Base-by-base conservation (phyloP, 1,140 invertebrate species). In the Euwallacea similis region DNA sequence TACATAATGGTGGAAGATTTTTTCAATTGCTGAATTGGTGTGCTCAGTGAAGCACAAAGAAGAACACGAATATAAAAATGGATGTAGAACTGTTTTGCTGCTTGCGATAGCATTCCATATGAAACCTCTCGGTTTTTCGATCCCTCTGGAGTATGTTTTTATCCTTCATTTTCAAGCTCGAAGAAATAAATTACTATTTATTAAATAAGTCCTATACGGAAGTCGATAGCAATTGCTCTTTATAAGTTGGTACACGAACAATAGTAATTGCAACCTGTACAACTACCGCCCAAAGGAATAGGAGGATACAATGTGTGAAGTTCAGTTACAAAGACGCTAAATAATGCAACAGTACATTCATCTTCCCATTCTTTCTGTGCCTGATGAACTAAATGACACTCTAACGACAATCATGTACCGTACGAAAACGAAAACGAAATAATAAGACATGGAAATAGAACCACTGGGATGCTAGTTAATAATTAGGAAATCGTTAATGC, bases 31-130 rank as follows among this genome's bases (percentile, higher is more conserved):
- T 59, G 55, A 58, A 67, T 67, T 67, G 65, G 54, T 67, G 65
- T 67, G 65, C 15, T 67, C 65, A 59, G 42, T 67, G 65, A 67
- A 59, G 65, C 65, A 58, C n/a, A 58, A 42, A 44, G 55, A 67
- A 21, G 43, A 59, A 53, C 41, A 46, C 54, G 41, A 56, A 58
- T 44, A 58, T 54, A 54, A 66, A 66, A 47, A 63, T 50, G 46
- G n/a, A 66, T 55, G 55, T 66, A 41, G 50, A 66, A 47, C 65
- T 41, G 65, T 46, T 64, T 13, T 16, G 62, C 8, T 21, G 62
- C 41, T 59, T 67, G 56, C 46, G 62, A 64, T 47, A 64, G n/a
- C 16, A 33, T 53, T 47, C 13, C 13, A 50, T 50, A 50, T 50
- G 46, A 50, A 50, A 50, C 46, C 9, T 50, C 13, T 50, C 46